Evolutionary conservation across 2,113 vertebrate species (phyloP).

Genomic region (Brachypodius melanocephalos): DNA sequence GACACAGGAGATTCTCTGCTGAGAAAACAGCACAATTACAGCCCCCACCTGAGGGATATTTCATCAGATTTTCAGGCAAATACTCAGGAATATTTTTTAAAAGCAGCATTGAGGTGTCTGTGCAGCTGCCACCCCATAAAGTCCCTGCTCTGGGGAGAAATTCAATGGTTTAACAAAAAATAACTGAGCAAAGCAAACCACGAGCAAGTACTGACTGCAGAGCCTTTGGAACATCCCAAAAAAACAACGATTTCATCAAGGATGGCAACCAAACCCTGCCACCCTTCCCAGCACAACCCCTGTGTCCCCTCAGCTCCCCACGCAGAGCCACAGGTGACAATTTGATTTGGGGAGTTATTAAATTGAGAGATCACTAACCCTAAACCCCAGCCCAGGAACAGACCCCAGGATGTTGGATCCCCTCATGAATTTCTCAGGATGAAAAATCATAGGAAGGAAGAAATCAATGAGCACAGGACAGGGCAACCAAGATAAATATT

Average conservation of each 20-base stretch:
- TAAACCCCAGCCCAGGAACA: background rate
- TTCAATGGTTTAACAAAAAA: background rate
- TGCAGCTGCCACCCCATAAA: background rate
- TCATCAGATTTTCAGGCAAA: background rate
- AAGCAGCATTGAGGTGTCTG: background rate
- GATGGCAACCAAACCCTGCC: background rate
- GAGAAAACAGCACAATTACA: background rate
- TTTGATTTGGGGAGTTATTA: background rate
- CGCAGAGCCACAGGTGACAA: background rate
- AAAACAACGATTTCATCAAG: background rate
- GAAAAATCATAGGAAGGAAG: background rate
- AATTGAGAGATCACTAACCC: background rate
- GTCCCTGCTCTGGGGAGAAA: background rate
- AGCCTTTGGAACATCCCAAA: conserved; percentile 41
- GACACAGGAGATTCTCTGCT: background rate
- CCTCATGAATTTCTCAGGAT: background rate
- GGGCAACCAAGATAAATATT: background rate
- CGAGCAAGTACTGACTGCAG: background rate
- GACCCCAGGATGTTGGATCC: background rate
- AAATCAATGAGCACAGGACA: background rate
- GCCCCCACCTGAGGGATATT: rapidly evolving
- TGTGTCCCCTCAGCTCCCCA: background rate
- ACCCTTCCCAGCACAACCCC: background rate
- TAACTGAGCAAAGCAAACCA: conserved; percentile 23
- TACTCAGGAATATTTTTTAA: background rate